A percentile compares a stretch with the other conserved stretches of the same genome.
Evolutionary conservation across 2,113 vertebrate species (phyloP).

Genomic region (Pygathrix nemaeus): DNA sequence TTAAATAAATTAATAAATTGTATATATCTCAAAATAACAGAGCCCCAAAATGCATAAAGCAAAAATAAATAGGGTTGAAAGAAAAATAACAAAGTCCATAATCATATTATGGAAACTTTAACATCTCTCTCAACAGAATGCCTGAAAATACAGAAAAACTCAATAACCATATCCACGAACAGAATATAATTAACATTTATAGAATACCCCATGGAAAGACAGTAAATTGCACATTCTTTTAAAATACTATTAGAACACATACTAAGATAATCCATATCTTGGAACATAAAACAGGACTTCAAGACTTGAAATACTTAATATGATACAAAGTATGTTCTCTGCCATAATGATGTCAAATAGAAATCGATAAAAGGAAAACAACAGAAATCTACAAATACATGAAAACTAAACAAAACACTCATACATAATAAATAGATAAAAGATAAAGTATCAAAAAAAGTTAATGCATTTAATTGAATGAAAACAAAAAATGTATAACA

Average conservation of each 20-base stretch:
- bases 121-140: background rate
- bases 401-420: background rate
- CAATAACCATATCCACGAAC: background rate
- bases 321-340: background rate
- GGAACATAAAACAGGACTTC: background rate
- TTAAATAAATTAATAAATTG: background rate
- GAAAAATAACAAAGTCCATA: background rate
- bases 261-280: background rate
- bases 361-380: background rate
- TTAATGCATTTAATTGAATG: background rate
- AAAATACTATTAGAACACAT: background rate
- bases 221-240: background rate
- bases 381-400: background rate
- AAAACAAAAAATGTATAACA: background rate
- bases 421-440: background rate
- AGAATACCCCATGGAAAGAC: background rate
- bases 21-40: background rate
- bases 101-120: background rate
- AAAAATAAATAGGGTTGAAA: background rate
- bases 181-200: background rate
- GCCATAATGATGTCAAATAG: background rate
- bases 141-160: background rate
- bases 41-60: background rate
- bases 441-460: background rate
- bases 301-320: background rate